Base-by-base conservation (phyloP, 2,113 vertebrate species). In the Serinus canaria region DNA sequence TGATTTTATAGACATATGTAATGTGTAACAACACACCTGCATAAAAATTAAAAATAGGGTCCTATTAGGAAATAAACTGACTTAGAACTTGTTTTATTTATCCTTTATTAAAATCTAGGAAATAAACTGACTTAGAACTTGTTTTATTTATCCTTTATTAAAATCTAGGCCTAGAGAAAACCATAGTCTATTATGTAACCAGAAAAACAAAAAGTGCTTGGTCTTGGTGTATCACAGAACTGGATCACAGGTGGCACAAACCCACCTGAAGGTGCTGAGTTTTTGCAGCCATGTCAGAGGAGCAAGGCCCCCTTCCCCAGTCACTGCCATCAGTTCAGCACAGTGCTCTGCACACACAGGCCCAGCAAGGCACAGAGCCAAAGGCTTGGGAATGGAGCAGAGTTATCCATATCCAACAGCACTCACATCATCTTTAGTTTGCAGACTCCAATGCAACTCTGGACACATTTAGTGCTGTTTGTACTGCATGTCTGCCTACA, bases 221-320 rank as follows among this genome's bases (percentile, higher is more conserved):
- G 30, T 55, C 2, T 1, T 9, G 73, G 13, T 73, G 64, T 39
- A 21, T 35, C 6, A 7, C 23, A 80, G 55, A 69, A 73, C 6
- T 18, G 19, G 39, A 64, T 55, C 67, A 28, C 19, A 59, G n/a
- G 17, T 59, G 91, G 25, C 56, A 67, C 23, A 79, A 76, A 30
- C 3, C 8, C 15, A 28, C 46, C 49, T 44, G 1, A 15, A 76
- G 56, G 58, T 0, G 1, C 0, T 28, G 78, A 19, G 11, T 37
- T 58, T 67, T 30, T 2, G 2, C 3, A 56, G 90, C 24, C 25
- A 20, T 15, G 15, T 15, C 27, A 69, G 46, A 64, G 13, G 47
- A 64, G 7, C 25, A 46, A 68, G 24, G 64, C 8, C 15, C 27
- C 10, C 23, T 16, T 30, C 14, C n/a, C 33, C 33, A 43, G 44